Conservation (phyloP, 2,113 vertebrate species). For the Alethe diademata region DNA sequence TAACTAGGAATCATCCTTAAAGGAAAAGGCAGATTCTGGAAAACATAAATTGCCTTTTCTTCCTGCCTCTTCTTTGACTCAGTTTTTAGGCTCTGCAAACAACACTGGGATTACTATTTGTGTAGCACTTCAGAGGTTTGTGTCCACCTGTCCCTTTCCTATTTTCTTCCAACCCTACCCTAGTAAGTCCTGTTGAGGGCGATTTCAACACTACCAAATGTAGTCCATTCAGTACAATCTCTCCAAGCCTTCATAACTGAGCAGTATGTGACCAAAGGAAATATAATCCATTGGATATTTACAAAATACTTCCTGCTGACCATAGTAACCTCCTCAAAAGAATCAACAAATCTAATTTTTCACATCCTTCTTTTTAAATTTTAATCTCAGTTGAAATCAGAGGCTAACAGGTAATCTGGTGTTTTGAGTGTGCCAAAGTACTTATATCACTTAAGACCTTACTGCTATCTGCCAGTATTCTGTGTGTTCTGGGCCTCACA, state of each 20-base stretch:
- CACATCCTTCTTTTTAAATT: not conserved
- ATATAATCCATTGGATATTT: not conserved
- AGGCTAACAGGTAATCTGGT: not conserved
- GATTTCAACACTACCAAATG: not conserved
- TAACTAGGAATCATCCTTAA: not conserved
- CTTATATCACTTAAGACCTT: not conserved
- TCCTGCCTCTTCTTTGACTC: not conserved
- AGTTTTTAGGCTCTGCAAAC: not conserved
- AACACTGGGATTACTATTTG: not conserved
- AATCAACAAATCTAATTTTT: not conserved
- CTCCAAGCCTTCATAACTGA: not conserved
- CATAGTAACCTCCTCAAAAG: not conserved
- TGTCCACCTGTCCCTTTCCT: not conserved
- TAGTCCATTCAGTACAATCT: not conserved
- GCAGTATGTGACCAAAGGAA: not conserved
- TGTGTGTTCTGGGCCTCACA: not conserved
- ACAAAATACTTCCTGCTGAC: not conserved
- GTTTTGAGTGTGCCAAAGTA: not conserved
- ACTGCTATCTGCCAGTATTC: not conserved
- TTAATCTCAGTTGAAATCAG: not conserved
- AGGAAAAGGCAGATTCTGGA: not conserved
- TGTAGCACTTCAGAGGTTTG: not conserved
- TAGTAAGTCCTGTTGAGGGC: not conserved
- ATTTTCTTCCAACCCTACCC: not conserved
- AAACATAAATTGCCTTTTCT: not conserved